Evolutionary conservation across 2,888 invertebrate genomes (phyloP).

Genomic region (Pandemis cinnamomeana): DNA sequence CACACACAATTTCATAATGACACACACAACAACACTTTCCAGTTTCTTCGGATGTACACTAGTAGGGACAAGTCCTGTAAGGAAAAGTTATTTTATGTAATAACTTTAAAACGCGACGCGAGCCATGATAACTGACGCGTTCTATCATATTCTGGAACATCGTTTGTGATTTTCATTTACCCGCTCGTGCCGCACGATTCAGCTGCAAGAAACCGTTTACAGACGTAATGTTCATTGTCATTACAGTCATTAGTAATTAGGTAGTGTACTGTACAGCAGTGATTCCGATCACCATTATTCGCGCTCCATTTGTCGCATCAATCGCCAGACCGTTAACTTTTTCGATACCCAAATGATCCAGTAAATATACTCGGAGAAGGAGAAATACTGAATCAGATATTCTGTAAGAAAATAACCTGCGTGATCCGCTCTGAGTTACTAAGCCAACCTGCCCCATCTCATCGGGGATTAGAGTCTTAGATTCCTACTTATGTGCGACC

Average conservation of each 20-base stretch:
- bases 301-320: slow-evolving; percentile 38
- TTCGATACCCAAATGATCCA: slow-evolving; percentile 22
- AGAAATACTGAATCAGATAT: not conserved
- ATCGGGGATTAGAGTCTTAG: slow-evolving; percentile 15
- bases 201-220: slow-evolving; percentile 32
- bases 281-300: slow-evolving; percentile 34
- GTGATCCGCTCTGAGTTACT: slow-evolving; percentile 8
- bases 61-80: too few relatives aligned
- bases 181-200: slow-evolving; percentile 38
- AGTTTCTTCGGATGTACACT: too few relatives aligned
- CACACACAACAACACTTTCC: too few relatives aligned
- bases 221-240: slow-evolving; percentile 35
- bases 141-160: not conserved
- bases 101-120: not conserved
- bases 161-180: not conserved
- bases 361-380: not conserved
- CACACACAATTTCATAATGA: too few relatives aligned
- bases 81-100: not conserved
- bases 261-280: slow-evolving; percentile 10
- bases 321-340: slow-evolving; percentile 32
- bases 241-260: slow-evolving; percentile 25
- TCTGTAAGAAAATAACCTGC: slow-evolving; percentile 5
- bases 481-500: not conserved
- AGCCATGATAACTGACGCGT: not conserved
- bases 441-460: slow-evolving; percentile 6